Base-by-base conservation (phyloP, 1,140 invertebrate species). In the Drosophila sturtevanti region DNA sequence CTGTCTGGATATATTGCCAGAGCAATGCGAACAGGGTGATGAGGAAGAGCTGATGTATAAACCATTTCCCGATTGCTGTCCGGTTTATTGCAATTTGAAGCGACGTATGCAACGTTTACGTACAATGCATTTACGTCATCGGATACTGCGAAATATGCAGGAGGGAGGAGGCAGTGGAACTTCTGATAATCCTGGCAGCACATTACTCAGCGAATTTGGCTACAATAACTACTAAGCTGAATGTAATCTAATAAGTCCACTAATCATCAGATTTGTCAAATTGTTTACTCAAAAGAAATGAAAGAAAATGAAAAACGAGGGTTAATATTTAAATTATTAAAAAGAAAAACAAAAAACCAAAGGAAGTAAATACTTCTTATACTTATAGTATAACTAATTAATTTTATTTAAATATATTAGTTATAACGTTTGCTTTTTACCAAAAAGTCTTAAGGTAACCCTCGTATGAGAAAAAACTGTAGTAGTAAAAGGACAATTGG, bases 11-110 rank as follows among this genome's bases (percentile, higher is more conserved):
- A 91, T 91, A n/a, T 62, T 91, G 69, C 85, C 90, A 21, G 90
- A 91, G 10, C 81, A 91, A 55, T 91, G 90, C 38, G 87, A 90
- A 51, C 90, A 91, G 70, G 90, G 90, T 48, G 90, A 91, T 52
- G 90, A 91, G 77, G 90, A 91, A 61, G 90, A 91, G 62, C 68
- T 91, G 27, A 91, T 91, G 90, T 91, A 91, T 65, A 91, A 90
- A 63, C 90, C 90, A 4, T 91, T 87, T 38, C 90, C 90, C 27
- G 90, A 91, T 63, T 91, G 90, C 59, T 91, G 90, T 48, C 90
- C 90, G 31, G 90, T 91, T 48, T 91, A 91, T 41, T 91, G 90
- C 69, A 91, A 91, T 63, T 59, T 91, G 38, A 91, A 91, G 79
- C 81, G 85, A 0, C 90, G 90, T 56, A 90, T 91, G 90, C 77